phyloP scores from a whole-genome alignment of 2,888 invertebrate species.

The Scaptodrosophila latifasciaeformis region DNA sequence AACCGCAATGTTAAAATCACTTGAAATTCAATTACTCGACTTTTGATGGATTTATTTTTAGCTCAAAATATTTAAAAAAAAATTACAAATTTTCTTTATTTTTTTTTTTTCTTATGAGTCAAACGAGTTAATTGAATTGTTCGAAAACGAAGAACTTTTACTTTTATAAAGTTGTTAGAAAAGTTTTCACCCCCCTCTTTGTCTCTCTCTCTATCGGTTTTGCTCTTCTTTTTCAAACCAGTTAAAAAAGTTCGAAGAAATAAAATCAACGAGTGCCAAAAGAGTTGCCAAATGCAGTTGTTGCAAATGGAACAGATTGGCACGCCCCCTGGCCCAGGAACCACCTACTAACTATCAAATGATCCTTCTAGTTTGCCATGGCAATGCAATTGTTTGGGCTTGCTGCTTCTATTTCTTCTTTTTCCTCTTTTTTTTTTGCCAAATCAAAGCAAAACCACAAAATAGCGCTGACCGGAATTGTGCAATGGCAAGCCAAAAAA shows the following conservation, averaged over 20 bases:
- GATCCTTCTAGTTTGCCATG: conserved; percentile 30
- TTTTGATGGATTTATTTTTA: conserved; percentile 34
- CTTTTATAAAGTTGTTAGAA: too few species aligned
- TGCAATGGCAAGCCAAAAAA: conserved; percentile 22
- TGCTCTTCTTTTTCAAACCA: too few species aligned
- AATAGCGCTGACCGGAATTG: background rate
- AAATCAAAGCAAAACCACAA: conserved; percentile 3
- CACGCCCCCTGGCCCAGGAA: too few species aligned
- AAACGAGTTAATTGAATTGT: conserved; percentile 29
- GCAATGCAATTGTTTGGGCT: conserved; percentile 18
- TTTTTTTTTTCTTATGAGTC: too few species aligned
- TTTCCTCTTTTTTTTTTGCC: conserved; percentile 8
- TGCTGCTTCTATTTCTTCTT: background rate
- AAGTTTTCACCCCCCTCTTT: background rate
- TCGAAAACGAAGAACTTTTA: background rate
- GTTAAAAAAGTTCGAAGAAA: too few species aligned
- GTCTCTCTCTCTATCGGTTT: too few species aligned
- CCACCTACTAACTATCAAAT: too few species aligned
- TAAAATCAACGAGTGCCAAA: background rate
- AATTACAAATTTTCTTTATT: too few species aligned
- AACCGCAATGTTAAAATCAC: conserved; percentile 12
- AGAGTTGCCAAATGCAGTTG: conserved; percentile 15
- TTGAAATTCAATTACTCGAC: conserved; percentile 53
- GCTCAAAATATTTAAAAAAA: conserved; percentile 15
- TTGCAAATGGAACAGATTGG: background rate